Conservation (phyloP, 2,113 vertebrate genomes). For the Lota lota region DNA sequence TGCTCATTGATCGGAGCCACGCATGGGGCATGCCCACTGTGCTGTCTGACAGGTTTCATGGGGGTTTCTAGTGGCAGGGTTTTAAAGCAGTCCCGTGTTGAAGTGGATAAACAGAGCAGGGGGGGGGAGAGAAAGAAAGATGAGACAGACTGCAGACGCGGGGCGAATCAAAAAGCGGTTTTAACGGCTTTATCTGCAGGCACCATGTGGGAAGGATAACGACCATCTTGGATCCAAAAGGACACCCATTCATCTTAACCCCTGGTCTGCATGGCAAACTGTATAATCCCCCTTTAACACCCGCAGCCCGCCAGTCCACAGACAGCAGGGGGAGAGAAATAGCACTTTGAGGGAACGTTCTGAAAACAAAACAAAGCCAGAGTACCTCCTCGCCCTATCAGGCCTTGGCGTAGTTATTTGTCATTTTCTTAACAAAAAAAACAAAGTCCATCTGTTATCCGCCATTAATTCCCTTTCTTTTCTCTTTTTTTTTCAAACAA, state of each 20-base stretch:
- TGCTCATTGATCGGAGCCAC: slow-evolving; percentile 4
- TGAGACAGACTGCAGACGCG: slow-evolving; percentile 46
- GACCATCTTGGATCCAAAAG: slow-evolving; percentile 78
- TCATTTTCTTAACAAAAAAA: slow-evolving; percentile 47
- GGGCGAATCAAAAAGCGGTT: slow-evolving; percentile 71
- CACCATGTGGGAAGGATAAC: slow-evolving; percentile 79
- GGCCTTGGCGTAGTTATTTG: slow-evolving; percentile 56
- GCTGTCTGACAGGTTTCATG: slow-evolving; percentile 6
- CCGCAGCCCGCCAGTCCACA: slow-evolving; percentile 67
- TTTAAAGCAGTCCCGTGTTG: slow-evolving; percentile 32
- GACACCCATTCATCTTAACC: slow-evolving; percentile 81
- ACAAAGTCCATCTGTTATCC: slow-evolving; percentile 69
- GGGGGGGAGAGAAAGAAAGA: slow-evolving; percentile 58
- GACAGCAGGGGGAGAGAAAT: slow-evolving; percentile 64
- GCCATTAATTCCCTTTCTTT: slow-evolving; percentile 58
- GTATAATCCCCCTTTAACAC: slow-evolving; percentile 80
- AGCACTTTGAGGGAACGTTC: slow-evolving; percentile 75
- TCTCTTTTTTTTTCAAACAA: slow-evolving; percentile 38
- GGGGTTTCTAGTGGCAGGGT: slow-evolving; percentile 20
- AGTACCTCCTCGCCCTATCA: slow-evolving; percentile 40
- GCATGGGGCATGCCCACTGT: slow-evolving; percentile 7
- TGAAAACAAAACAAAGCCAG: slow-evolving; percentile 72
- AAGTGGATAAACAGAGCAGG: slow-evolving; percentile 28
- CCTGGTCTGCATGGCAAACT: slow-evolving; percentile 64
- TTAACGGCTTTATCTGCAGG: slow-evolving; percentile 77